phyloP scores from a whole-genome alignment of 2,797 vertebrate species.

The Crenichthys baileyi region DNA sequence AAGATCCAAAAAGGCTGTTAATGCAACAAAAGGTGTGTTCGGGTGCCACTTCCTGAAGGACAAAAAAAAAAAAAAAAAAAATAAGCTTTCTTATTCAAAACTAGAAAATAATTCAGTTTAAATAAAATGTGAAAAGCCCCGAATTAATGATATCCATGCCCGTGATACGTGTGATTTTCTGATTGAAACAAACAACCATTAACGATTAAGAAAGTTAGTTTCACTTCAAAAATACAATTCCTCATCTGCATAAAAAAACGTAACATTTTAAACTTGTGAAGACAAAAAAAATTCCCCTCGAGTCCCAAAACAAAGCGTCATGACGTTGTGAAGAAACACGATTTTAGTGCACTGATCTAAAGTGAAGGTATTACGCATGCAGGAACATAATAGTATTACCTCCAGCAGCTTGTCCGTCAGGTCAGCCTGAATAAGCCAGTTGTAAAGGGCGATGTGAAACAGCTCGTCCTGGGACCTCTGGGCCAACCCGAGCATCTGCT shows the following conservation, averaged over 20 bases:
- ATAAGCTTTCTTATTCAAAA: not conserved
- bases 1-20: not conserved
- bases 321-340: not conserved
- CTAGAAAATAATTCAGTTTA: not conserved
- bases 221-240: not conserved
- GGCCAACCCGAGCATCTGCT: conserved; percentile 93
- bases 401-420: conserved; percentile 94
- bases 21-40: no score
- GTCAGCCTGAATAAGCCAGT: conserved; percentile 97
- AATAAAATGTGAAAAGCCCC: not conserved
- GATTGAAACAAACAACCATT: not conserved
- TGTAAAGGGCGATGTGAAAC: conserved; percentile 97
- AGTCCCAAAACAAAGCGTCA: not conserved
- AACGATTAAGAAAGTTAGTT: not conserved
- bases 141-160: not conserved
- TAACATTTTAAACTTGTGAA: not conserved
- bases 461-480: conserved; percentile 96
- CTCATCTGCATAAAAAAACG: not conserved
- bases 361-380: not conserved
- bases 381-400: conserved; percentile 73
- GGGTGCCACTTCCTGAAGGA: no score
- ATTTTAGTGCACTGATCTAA: not conserved
- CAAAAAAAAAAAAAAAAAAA: not conserved
- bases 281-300: not conserved
- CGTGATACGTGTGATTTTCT: not conserved